These are phyloP conservation scores for Rhinolophus sinicus DNA, from an alignment of 2,113 vertebrate species.

Conservation along the genomic window DNA sequence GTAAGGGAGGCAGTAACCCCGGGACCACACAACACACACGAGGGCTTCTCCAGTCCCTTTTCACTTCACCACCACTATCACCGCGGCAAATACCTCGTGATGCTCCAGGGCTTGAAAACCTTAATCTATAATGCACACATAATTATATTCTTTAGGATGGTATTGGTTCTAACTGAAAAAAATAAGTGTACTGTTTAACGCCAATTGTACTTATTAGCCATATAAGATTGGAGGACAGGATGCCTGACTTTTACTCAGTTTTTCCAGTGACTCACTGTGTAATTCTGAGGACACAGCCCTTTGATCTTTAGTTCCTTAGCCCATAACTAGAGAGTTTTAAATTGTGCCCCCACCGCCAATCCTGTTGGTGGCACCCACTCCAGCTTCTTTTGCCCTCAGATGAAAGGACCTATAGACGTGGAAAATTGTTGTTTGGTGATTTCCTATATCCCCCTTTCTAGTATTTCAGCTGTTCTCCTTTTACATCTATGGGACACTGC, in stretches of 20 bases:
- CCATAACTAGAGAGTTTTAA: conserved; percentile 69
- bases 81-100: neutral
- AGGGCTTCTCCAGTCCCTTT: conserved; percentile 43
- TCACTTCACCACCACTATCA: conserved; percentile 1
- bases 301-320: conserved; percentile 71
- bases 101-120: conserved; percentile 29
- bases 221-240: conserved; percentile 61
- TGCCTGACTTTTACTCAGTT: conserved; percentile 58
- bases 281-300: conserved; percentile 64
- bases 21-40: conserved; percentile 47
- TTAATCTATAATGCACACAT: conserved; percentile 34
- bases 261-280: conserved; percentile 71
- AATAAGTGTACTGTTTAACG: conserved; percentile 56
- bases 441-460: conserved; percentile 77
- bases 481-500: conserved; percentile 64
- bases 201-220: conserved; percentile 64
- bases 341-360: neutral
- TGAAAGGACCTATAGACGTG: conserved; percentile 73
- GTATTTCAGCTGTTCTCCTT: conserved; percentile 74
- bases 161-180: conserved; percentile 24
- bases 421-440: conserved; percentile 77
- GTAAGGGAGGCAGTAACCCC: neutral
- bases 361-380: conserved; percentile 56
- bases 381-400: conserved; percentile 66
- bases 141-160: conserved; percentile 64